These are phyloP conservation scores for Petrocephalus zakoni DNA, from an alignment of 2,113 vertebrate species.

Conservation along the genomic window DNA sequence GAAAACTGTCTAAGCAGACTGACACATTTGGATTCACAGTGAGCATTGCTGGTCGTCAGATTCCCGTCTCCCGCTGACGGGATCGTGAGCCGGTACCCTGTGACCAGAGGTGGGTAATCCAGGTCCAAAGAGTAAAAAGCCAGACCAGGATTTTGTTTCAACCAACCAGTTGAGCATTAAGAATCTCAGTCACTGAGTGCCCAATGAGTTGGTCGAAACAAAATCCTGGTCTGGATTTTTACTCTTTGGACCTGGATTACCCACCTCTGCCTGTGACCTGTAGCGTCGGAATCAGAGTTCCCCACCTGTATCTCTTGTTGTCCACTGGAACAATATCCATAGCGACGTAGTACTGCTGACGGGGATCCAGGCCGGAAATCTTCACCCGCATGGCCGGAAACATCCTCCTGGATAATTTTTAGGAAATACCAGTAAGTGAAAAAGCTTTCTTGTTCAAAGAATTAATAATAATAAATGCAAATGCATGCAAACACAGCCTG, in stretches of 20 bases:
- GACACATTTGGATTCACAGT: background rate
- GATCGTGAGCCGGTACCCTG: background rate
- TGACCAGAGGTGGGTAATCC: background rate
- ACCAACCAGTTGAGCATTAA: too few species aligned
- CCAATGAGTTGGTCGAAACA: too few species aligned
- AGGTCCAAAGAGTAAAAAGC: too few species aligned
- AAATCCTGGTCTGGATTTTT: too few species aligned
- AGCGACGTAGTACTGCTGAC: conserved; percentile 97
- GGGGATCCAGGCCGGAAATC: conserved; percentile 89
- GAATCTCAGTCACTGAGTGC: too few species aligned
- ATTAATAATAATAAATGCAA: background rate
- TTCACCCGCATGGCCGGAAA: conserved; percentile 98
- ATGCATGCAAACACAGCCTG: background rate
- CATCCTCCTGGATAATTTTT: conserved; percentile 76
- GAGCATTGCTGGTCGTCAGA: background rate
- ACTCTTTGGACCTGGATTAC: too few species aligned
- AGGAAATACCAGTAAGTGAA: background rate
- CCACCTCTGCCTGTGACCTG: background rate
- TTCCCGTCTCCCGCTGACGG: background rate
- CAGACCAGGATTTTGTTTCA: too few species aligned
- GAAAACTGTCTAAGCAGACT: background rate
- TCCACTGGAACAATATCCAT: conserved; percentile 99
- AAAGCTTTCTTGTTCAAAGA: background rate
- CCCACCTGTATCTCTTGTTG: conserved; percentile 96
- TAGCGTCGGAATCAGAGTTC: background rate